Evolutionary conservation across 92 coral and sea anemone genomes (phyloP).

Genomic region (Hydrozoanthus gracilis): DNA sequence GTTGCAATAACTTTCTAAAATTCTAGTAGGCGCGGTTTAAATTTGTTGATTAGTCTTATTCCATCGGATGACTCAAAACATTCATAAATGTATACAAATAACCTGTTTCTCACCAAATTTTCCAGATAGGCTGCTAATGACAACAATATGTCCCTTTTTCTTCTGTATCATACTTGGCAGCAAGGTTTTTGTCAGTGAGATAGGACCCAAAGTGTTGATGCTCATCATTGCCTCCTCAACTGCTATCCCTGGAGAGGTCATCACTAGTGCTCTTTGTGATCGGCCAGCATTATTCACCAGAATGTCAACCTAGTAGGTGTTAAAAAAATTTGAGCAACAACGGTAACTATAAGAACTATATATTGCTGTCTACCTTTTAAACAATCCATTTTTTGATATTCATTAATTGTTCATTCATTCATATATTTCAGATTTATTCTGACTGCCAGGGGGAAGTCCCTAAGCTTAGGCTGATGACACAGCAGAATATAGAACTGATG

Average conservation of each 20-base stretch:
- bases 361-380: no score
- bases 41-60: no score
- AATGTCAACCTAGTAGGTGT: conserved; percentile 75
- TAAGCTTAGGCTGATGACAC: no score
- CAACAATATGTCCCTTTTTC: conserved; percentile 83
- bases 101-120: conserved; percentile 71
- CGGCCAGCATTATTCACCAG: conserved; percentile 96
- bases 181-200: conserved; percentile 88
- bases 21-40: no score
- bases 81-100: no score
- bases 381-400: no score
- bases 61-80: no score
- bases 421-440: no score
- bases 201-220: conserved; percentile 77
- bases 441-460: no score
- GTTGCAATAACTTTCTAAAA: background rate
- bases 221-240: conserved; percentile 85
- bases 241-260: conserved; percentile 72
- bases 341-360: no score
- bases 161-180: conserved; percentile 87
- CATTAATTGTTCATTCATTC: no score
- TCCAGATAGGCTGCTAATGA: conserved; percentile 95
- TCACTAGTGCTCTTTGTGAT: conserved; percentile 79
- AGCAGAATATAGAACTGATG: no score
- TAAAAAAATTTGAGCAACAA: background rate